Conservation (phyloP, 2,797 vertebrate genomes). For the Vespertilio murinus region DNA sequence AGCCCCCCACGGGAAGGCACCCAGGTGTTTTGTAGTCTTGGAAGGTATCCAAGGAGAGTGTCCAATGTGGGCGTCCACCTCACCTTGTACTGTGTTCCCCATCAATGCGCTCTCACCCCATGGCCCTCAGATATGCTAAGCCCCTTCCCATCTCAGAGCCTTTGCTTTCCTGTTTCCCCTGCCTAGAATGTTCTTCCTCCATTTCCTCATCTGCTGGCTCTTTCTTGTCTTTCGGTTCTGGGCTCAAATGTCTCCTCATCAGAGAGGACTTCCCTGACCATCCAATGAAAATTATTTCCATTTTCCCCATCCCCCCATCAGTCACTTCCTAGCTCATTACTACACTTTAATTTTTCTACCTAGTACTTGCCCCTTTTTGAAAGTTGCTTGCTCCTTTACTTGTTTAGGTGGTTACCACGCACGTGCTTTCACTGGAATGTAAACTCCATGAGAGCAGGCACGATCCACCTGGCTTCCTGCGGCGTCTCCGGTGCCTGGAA, state of each 20-base stretch:
- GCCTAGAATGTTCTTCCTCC: neutral
- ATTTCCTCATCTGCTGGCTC: neutral
- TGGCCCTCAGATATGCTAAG: neutral
- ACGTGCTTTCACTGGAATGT: neutral
- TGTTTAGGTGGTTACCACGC: neutral
- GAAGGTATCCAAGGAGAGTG: neutral
- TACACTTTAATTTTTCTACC: neutral
- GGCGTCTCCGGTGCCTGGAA: neutral
- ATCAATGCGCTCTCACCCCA: neutral
- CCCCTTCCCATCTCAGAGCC: neutral
- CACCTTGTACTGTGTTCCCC: neutral
- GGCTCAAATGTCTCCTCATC: neutral
- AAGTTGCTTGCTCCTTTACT: neutral
- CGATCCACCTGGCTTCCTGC: neutral
- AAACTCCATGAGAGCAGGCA: constrained; percentile 1
- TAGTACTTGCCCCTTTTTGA: neutral
- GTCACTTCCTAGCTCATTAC: neutral
- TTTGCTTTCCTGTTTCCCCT: neutral
- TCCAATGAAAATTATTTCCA: neutral
- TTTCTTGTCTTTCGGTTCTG: neutral
- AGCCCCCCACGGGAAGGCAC: neutral
- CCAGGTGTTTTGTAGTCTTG: neutral
- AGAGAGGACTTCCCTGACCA: neutral
- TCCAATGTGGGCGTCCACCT: neutral
- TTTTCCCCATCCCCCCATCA: neutral